Conservation (phyloP, 2,113 vertebrate species). For the Gobiocypris rarus region DNA sequence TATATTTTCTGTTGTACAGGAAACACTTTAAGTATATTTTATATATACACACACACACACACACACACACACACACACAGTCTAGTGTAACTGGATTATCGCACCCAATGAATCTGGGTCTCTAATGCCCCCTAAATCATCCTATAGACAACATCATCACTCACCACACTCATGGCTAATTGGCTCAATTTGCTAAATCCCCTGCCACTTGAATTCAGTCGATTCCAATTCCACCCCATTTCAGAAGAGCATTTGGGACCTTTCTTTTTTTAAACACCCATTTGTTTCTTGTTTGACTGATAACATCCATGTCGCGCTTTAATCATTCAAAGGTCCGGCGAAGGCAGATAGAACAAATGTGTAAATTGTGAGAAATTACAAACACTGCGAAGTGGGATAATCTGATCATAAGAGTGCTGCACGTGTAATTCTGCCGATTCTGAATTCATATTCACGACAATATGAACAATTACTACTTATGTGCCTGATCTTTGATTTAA, state of each 20-base stretch:
- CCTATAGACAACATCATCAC: slow-evolving; percentile 63
- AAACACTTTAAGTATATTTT: slow-evolving; percentile 11
- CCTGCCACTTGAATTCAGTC: slow-evolving; percentile 58
- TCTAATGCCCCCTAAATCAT: slow-evolving; percentile 62
- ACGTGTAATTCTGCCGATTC: background rate
- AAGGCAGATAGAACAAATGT: slow-evolving; percentile 13
- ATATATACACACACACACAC: slow-evolving; percentile 24
- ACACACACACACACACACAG: too few relatives aligned
- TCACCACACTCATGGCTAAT: slow-evolving; percentile 60
- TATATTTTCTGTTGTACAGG: slow-evolving; percentile 11
- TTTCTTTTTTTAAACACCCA: slow-evolving; percentile 48
- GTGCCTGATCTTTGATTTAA: background rate
- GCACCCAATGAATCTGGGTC: slow-evolving; percentile 54
- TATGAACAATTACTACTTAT: too few relatives aligned
- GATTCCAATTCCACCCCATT: slow-evolving; percentile 60
- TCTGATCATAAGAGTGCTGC: background rate
- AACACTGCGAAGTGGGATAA: background rate
- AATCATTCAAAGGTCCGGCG: slow-evolving; percentile 32
- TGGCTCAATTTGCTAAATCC: slow-evolving; percentile 64
- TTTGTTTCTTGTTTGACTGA: slow-evolving; percentile 56
- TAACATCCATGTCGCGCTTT: slow-evolving; percentile 37
- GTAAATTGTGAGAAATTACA: slow-evolving; percentile 21
- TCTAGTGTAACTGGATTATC: slow-evolving; percentile 54
- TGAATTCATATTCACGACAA: background rate
- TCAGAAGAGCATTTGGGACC: slow-evolving; percentile 46